Conservation (phyloP, 2,113 vertebrate genomes). For the Pristiophorus japonicus region DNA sequence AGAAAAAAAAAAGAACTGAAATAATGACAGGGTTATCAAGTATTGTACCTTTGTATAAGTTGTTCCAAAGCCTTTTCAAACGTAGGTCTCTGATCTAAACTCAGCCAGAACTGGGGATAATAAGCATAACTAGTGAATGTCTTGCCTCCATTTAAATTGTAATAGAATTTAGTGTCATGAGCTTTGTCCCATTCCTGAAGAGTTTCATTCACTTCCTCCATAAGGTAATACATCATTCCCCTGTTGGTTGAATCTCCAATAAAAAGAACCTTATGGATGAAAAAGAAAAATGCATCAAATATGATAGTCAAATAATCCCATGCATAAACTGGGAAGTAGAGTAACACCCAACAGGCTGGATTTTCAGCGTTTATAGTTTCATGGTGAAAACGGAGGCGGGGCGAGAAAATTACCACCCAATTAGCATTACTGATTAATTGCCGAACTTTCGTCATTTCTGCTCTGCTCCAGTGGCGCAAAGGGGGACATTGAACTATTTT, state of each 20-base stretch:
- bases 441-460: too few relatives aligned
- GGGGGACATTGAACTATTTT: too few relatives aligned
- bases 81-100: slow-evolving; percentile 62
- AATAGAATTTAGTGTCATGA: slow-evolving; percentile 73
- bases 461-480: too few relatives aligned
- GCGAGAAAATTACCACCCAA: too few relatives aligned
- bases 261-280: slow-evolving; percentile 72
- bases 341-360: too few relatives aligned
- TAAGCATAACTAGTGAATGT: slow-evolving; percentile 83
- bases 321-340: not conserved
- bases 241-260: slow-evolving; percentile 94
- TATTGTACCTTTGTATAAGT: slow-evolving; percentile 73
- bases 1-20: not conserved
- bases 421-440: too few relatives aligned
- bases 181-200: slow-evolving; percentile 83
- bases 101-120: slow-evolving; percentile 91
- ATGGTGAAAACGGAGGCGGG: too few relatives aligned
- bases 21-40: not conserved
- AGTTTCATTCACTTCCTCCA: slow-evolving; percentile 80
- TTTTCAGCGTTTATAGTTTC: too few relatives aligned
- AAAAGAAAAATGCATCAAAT: slow-evolving; percentile 42
- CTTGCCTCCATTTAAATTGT: slow-evolving; percentile 71
- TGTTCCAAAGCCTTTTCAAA: slow-evolving; percentile 77
- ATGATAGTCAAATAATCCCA: not conserved
- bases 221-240: slow-evolving; percentile 94